A percentile compares a stretch with the other conserved stretches of the same genome.
These are phyloP conservation scores for Dinocampus coccinellae DNA, from an alignment of 2,888 invertebrate species.

Conservation along the genomic window DNA sequence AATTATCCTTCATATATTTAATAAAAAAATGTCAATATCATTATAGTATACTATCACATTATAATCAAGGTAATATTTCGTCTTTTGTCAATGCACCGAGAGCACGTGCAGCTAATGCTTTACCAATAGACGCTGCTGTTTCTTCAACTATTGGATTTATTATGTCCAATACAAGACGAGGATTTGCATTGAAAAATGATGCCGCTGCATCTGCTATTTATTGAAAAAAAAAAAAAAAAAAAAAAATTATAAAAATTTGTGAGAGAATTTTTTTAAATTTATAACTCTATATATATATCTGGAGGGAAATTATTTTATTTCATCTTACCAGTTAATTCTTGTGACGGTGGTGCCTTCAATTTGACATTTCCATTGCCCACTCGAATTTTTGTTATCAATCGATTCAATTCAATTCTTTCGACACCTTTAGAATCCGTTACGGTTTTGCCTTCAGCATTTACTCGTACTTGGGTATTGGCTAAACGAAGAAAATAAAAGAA, in stretches of 20 bases:
- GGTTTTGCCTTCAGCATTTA: slow-evolving; percentile 74
- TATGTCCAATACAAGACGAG: slow-evolving; percentile 77
- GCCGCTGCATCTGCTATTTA: slow-evolving; percentile 77
- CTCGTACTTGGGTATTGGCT: slow-evolving; percentile 75
- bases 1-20: neutral
- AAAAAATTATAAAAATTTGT: neutral
- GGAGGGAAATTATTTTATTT: neutral
- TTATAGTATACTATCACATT: too few species aligned
- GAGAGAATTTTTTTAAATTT: neutral
- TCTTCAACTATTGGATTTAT: slow-evolving; percentile 80
- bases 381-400: slow-evolving; percentile 74
- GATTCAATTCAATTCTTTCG: slow-evolving; percentile 75
- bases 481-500: slow-evolving; percentile 40
- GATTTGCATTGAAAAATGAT: slow-evolving; percentile 79
- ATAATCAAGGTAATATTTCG: slow-evolving; percentile 70
- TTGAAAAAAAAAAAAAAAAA: slow-evolving; percentile 37
- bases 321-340: slow-evolving; percentile 54
- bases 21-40: too few species aligned
- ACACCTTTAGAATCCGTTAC: slow-evolving; percentile 73
- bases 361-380: slow-evolving; percentile 76
- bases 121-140: slow-evolving; percentile 74
- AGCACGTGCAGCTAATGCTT: slow-evolving; percentile 74
- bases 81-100: slow-evolving; percentile 74
- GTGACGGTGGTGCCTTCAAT: slow-evolving; percentile 67
- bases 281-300: neutral